Conservation (phyloP, 2,797 vertebrate species). For the Pogonophryne albipinna region DNA sequence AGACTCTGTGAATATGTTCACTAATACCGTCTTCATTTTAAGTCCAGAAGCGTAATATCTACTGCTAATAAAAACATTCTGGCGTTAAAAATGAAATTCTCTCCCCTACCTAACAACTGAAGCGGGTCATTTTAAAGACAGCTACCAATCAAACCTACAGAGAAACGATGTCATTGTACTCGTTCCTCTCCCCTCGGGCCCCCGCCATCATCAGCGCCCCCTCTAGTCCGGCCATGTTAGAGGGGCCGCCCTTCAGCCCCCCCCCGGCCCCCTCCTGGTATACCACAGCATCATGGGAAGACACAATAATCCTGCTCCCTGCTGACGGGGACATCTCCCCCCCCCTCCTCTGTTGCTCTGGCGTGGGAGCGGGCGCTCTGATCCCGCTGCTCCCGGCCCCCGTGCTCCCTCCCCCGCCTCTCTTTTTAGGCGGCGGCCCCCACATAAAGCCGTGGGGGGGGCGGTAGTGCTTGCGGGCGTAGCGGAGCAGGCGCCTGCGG, state of each 20-base stretch:
- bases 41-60: constrained; percentile 12
- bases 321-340: constrained; percentile 44
- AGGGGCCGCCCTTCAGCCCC: constrained; percentile 37
- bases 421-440: constrained; percentile 88
- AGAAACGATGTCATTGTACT: constrained; percentile 71
- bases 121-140: constrained; percentile 2
- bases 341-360: constrained; percentile 68
- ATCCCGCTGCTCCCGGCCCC: constrained; percentile 75
- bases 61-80: constrained; percentile 8
- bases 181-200: constrained; percentile 56
- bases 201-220: constrained; percentile 48
- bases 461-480: constrained; percentile 90
- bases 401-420: constrained; percentile 65
- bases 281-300: constrained; percentile 57
- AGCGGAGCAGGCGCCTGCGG: constrained; percentile 92
- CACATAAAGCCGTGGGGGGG: constrained; percentile 95
- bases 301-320: constrained; percentile 49
- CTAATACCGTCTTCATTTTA: background rate
- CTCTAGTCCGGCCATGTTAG: constrained; percentile 50
- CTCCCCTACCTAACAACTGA: background rate
- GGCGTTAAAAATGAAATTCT: background rate
- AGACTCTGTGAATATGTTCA: constrained; percentile 15
- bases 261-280: constrained; percentile 54
- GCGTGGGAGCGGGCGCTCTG: constrained; percentile 76
- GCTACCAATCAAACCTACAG: constrained; percentile 49